Base-by-base conservation (phyloP, 2,888 invertebrate genomes). In the Cephus runcator region DNA sequence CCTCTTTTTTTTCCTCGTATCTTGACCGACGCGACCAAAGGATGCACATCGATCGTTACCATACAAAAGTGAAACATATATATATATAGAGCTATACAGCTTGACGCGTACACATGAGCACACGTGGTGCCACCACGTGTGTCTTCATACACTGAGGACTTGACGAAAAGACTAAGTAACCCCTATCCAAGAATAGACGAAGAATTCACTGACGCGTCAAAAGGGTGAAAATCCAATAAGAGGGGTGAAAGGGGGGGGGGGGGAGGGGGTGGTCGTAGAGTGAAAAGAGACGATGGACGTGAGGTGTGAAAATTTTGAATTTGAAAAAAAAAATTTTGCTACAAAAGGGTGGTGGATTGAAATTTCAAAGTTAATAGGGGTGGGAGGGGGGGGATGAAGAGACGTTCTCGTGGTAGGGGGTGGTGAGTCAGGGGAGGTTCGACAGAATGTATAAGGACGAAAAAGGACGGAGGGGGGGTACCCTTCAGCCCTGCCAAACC, bases 1-100 rank as follows among this genome's bases (percentile, higher is more conserved):
- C 34, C 36, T 36, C 9, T 36, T 23, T 75, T 56, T 69, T 79
- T 77, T 56, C 78, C 36, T 76, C 68, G 31, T 31, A 71, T 75
- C 31, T 56, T 56, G 0, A 56, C 56, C 9, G 56, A 56, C 56
- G 9, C 9, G 56, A 9, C 6, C 56, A 9, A 56, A 9, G 9
- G 23, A 56, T 23, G 56, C 56, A 1, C 56, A 0, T 56, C 23
- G 23, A 15, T 56, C 56, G 9, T 56, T 23, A 9, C 56, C 0
- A 6, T 23, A 9, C 9, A 56, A 56, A 56, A 9, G 23, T 56
- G 56, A 23, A 23, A 56, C 0, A 23, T 4, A 36, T 12, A 36
- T 12, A 35, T 35, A 34, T 34, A 35, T 40, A 40, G 9, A 40
- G 15, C 4, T 23, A 40, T 40, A 40, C 40, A 4, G 12, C 15